Evolutionary conservation across 37 sponge, comb jelly and placozoan species (phyloP), one percentile per base, ranked within the genome.

Genomic region (Haliclona indistincta): DNA sequence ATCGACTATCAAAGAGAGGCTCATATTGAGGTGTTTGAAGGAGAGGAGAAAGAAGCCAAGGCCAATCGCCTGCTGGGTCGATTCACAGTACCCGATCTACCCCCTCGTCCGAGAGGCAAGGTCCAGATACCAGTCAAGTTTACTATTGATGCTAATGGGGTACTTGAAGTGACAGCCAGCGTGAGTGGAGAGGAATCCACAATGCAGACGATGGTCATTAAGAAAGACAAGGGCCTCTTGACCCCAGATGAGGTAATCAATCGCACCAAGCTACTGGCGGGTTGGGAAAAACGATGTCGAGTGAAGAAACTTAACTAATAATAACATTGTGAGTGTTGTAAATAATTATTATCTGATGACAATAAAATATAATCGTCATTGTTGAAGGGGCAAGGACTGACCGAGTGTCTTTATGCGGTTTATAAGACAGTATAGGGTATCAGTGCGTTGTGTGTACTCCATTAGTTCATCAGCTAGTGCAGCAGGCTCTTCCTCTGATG

Each of bases 151-250:
- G 90, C 74, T 43, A 92, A 96, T 79, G 93, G 93, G 0, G 85
- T 96, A 2, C 67, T 96, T 19, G 93, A 96, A 36, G 93, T 96
- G 53, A 53, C 80, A 34, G 96, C 93, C 1, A 39, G 54, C 76
- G 87, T 89, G 35, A 86, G 56, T 64, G 96, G 88, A 0, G 92
- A 91, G 43, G 84, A 82, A 43, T 86, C 86, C 4, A 73, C 83
- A 1, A 53, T 80, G 1, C 81, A 81, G 73, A 81, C 38, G 11
- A 63, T 95, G 19, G 85, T 88, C 36, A 95, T 95, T 39, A 80
- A 95, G 66, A 95, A 95, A 39, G 93, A 95, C 62, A 95, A 95
- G 58, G 96, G 96, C 19, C 67, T 95, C 17, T 44, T 95, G 56
- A 78, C 78, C 22, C 63, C 81, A 19, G 77, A 54, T 3, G 96